Evolutionary conservation across 2,888 invertebrate genomes (phyloP), one percentile per base, ranked within the genome.

Genomic region (Cantharis flavilabris): DNA sequence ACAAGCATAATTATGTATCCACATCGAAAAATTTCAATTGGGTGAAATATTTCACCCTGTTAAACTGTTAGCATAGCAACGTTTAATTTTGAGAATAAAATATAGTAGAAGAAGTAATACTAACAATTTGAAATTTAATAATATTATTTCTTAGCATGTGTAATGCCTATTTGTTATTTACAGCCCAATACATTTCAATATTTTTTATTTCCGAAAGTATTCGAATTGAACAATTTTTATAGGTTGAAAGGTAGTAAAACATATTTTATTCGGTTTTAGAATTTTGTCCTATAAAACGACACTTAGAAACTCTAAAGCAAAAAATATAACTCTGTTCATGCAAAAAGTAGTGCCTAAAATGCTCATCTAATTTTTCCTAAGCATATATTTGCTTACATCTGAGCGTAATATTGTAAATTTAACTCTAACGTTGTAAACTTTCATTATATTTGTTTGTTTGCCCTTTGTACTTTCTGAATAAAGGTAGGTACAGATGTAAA

Each of bases 241-340:
- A 49, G 20, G 70, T 23, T 18, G 30, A 3, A 33, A 30, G 26
- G 28, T 18, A 62, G 16, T 63, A 71, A 71, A 71, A 23, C 11
- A 26, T 64, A 23, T 63, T 71, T 64, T 71, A 64, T 71, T 18
- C 63, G 63, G 28, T 71, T 71, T 64, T 62, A 28, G 64, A 63
- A 71, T 23, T 63, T 13, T 26, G n/a, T 3, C 26, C 26, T 16
- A 64, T 71, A 71, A 71, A 71, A 23, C 18, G 20, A 70, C 70
- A 71, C 71, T 71, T 71, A 64, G 16, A 23, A 49, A 49, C 13
- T n/a, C n/a, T 7, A n/a, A 49, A 7, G 49, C n/a, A n/a, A 49
- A n/a, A n/a, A n/a, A n/a, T 49, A n/a, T 49, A 49, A n/a, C n/a
- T n/a, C n/a, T 49, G 7, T 49, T 13, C 4, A 13, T 13, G 33